Conservation (phyloP, 2,888 invertebrate species). For the Empis stercorea region DNA sequence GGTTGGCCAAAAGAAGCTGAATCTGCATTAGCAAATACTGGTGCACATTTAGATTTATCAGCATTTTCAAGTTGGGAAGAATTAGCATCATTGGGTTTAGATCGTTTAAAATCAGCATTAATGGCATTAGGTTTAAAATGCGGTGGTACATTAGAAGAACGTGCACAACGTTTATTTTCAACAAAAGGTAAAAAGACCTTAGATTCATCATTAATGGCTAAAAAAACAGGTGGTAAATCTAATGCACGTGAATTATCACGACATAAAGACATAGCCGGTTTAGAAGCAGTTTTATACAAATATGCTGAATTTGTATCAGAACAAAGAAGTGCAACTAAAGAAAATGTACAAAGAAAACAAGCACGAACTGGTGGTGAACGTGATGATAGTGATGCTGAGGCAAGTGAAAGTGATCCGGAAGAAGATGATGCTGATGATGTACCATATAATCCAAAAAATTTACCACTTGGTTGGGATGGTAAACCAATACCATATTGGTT, state of each 20-base stretch:
- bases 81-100: conserved; percentile 89
- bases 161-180: conserved; percentile 89
- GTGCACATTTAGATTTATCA: conserved; percentile 95
- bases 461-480: conserved; percentile 98
- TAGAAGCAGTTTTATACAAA: conserved; percentile 84
- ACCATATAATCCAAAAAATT: conserved; percentile 98
- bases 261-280: conserved; percentile 72
- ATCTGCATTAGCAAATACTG: conserved; percentile 83
- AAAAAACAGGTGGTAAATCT: conserved; percentile 55
- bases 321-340: conserved; percentile 83
- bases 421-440: conserved; percentile 90
- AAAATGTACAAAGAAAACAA: conserved; percentile 97
- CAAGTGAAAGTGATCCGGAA: conserved; percentile 62
- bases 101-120: conserved; percentile 91
- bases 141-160: conserved; percentile 94
- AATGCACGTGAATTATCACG: conserved; percentile 44
- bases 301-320: conserved; percentile 72
- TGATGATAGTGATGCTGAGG: conserved; percentile 83
- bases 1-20: conserved; percentile 97
- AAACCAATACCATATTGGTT: conserved; percentile 95
- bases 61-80: conserved; percentile 97
- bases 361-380: conserved; percentile 89
- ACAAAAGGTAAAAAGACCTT: conserved; percentile 91
- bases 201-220: conserved; percentile 83
- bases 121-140: conserved; percentile 96